Percentiles rank a stretch among this genome's conserved stretches.
Evolutionary conservation across 2,113 vertebrate genomes (phyloP).

Genomic region (Ceyx cyanopectus): DNA sequence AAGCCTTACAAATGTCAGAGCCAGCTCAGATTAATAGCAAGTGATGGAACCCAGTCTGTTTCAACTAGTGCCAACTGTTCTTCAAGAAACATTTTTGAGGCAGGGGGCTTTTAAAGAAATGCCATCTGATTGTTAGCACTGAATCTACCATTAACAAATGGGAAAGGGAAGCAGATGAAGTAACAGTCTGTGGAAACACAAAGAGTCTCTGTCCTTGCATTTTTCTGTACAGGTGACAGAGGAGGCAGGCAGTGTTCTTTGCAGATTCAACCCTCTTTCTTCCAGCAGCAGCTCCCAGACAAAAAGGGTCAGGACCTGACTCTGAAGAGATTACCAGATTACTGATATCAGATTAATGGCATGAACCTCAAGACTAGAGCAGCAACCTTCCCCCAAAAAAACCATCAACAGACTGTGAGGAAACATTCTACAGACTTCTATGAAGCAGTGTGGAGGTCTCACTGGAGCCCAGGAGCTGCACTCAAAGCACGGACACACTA

Average conservation of each 20-base stretch:
- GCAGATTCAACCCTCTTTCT: neutral
- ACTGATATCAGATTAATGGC: neutral
- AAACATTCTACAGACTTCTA: neutral
- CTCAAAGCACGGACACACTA: neutral
- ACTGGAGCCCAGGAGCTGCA: neutral
- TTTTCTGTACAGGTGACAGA: neutral
- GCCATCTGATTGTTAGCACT: neutral
- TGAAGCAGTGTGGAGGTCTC: neutral
- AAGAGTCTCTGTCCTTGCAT: neutral
- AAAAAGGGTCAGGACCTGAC: neutral
- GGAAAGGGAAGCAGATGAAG: neutral
- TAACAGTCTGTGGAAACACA: neutral
- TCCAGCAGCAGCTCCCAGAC: neutral
- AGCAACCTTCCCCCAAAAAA: neutral
- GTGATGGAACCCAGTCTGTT: neutral
- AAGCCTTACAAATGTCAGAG: neutral
- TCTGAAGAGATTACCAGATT: neutral
- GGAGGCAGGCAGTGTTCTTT: neutral
- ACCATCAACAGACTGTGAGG: neutral
- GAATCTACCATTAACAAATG: neutral
- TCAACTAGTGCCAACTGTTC: neutral
- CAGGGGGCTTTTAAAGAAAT: neutral
- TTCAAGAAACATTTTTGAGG: neutral
- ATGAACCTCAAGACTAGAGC: neutral
- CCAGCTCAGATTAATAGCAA: neutral